Percentiles rank a stretch among this genome's conserved stretches.
phyloP scores from a whole-genome alignment of 2,888 invertebrate species.

The Metellina segmentata region DNA sequence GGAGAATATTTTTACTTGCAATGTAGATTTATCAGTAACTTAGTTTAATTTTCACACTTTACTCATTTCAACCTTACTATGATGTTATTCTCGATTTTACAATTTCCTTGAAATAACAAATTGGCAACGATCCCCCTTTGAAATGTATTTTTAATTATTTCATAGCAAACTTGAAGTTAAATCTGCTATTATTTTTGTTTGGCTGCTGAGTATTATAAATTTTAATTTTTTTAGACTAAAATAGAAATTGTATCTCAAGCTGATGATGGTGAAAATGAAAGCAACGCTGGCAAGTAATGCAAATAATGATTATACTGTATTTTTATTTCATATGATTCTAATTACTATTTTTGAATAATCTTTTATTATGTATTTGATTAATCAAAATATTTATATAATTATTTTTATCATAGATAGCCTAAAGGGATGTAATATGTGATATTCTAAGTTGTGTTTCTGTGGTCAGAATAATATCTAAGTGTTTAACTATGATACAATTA shows the following conservation, averaged over 20 bases:
- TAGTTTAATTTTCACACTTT: background rate
- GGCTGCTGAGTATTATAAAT: too few relatives aligned
- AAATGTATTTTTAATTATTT: background rate
- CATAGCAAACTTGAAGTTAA: too few relatives aligned
- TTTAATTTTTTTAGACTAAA: constrained; percentile 80
- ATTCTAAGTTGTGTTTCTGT: too few relatives aligned
- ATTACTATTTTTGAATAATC: background rate
- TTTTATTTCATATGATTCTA: background rate
- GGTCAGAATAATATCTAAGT: too few relatives aligned
- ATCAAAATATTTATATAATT: background rate
- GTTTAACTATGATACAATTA: too few relatives aligned
- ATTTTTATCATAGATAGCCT: background rate
- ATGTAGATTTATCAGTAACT: background rate
- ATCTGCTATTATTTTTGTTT: too few relatives aligned
- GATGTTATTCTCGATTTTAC: background rate
- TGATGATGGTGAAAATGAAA: constrained; percentile 80
- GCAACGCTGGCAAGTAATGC: constrained; percentile 76
- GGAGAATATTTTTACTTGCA: background rate
- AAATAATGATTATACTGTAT: constrained; percentile 45
- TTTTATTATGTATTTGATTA: background rate
- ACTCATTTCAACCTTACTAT: background rate
- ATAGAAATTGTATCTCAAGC: constrained; percentile 81
- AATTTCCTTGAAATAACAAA: background rate
- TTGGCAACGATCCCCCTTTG: too few relatives aligned
- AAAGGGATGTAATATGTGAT: background rate